Base-by-base conservation (phyloP, 1,140 invertebrate species). In the Teleopsis dalmanni region DNA sequence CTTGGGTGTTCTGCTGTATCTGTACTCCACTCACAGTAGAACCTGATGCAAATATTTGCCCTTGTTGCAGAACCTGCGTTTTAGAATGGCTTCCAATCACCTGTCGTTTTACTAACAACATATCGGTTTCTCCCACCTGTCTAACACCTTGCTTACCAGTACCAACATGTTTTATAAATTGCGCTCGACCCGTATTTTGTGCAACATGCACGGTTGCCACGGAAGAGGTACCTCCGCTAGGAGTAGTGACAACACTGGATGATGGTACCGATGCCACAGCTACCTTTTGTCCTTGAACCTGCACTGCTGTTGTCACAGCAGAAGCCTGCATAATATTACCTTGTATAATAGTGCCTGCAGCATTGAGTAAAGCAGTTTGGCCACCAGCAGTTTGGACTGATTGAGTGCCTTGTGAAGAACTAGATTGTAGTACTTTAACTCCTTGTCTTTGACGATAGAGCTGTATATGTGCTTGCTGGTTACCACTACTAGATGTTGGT, bases 21-120 rank as follows among this genome's bases (percentile, higher is more conserved):
- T 47, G 23, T 36, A 48, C 10, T 10, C 42, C 37, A 48, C 31
- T 54, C 18, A 44, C 44, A 1, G 47, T 51, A 52, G 31, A 58
- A 7, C 31, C 44, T 14, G 23, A 22, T 10, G 29, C 44, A n/a
- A 64, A 69, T 7, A 67, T 52, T 37, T 35, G 66, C 50, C 21
- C 61, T 53, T 72, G 73, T 40, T 57, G 70, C 31, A 75, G 72
- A 41, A 62, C 78, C 75, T 38, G 79, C 74, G 45, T 26, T 21
- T 52, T 47, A 11, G 19, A 37, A 23, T 31, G 44, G 2, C 63
- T 60, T 33, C 79, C 57, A 22, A 78, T 77, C 16, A 80, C 75
- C 50, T 85, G 82, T 14, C 80, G 73, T 54, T 87, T 86, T 1
- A 88, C 65, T 14, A 88, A 51, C 9, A 83, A 78, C 75, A 88